phyloP scores from a whole-genome alignment of 2,797 vertebrate species.

The Sphenodon punctatus region DNA sequence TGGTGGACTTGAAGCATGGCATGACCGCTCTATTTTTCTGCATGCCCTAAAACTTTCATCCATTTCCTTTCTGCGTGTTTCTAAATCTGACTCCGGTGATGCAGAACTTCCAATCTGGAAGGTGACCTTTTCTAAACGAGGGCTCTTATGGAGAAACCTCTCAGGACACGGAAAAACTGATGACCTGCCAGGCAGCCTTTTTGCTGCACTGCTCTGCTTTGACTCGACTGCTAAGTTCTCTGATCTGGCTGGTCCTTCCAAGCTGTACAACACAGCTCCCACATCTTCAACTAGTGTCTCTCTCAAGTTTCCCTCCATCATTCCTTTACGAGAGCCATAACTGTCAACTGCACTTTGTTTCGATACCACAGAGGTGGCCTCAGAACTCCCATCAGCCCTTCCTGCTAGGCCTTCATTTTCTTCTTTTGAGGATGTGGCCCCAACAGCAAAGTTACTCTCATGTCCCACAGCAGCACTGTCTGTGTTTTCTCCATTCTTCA shows the following conservation, averaged over 20 bases:
- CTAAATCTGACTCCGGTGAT: constrained; percentile 79
- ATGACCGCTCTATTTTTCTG: constrained; percentile 19
- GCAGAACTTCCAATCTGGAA: constrained; percentile 84
- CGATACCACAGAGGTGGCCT: background rate
- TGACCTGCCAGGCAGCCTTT: constrained; percentile 36
- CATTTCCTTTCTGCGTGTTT: constrained; percentile 68
- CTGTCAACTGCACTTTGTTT: background rate
- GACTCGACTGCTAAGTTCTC: constrained; percentile 18
- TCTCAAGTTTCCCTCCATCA: constrained; percentile 16
- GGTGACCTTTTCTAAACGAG: constrained; percentile 75
- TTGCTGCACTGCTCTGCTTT: constrained; percentile 26
- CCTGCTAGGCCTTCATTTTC: constrained; percentile 27
- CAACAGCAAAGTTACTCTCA: background rate
- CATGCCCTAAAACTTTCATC: constrained; percentile 57
- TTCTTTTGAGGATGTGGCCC: constrained; percentile 2
- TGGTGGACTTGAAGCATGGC: background rate
- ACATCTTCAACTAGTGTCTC: constrained; percentile 6
- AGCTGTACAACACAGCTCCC: constrained; percentile 3
- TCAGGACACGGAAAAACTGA: constrained; percentile 67
- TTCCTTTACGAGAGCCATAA: constrained; percentile 20
- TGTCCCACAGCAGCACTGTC: background rate
- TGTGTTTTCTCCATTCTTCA: background rate
- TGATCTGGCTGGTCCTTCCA: constrained; percentile 18
- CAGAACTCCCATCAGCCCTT: constrained; percentile 6
- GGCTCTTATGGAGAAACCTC: constrained; percentile 47